Conservation (phyloP, 2,888 invertebrate genomes). For the Epicampocera succincta region DNA sequence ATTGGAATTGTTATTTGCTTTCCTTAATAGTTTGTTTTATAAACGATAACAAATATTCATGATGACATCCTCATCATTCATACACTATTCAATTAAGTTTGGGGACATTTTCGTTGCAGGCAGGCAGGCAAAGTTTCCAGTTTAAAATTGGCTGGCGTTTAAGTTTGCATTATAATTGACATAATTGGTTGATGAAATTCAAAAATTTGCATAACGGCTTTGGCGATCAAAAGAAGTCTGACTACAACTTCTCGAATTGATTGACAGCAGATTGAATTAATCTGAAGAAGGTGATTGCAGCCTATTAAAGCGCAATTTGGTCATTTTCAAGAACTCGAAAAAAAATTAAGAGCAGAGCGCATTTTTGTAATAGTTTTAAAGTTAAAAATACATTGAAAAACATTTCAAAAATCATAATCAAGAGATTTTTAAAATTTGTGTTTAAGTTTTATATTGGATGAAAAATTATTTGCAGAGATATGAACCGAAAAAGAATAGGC, state of each 20-base stretch:
- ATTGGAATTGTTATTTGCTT: constrained; percentile 57
- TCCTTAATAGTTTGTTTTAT: constrained; percentile 52
- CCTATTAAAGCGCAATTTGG: not conserved
- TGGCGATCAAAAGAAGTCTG: not conserved
- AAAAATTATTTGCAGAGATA: no score
- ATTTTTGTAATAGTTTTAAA: not conserved
- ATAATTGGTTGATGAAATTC: constrained; percentile 47
- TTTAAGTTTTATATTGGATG: no score
- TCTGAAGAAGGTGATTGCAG: not conserved
- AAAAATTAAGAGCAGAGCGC: not conserved
- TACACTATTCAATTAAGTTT: constrained; percentile 56
- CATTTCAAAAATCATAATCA: no score
- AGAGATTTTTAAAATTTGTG: no score
- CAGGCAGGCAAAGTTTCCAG: no score
- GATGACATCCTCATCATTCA: constrained; percentile 53
- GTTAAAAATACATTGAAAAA: no score
- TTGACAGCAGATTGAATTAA: constrained; percentile 5
- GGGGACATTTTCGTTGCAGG: not conserved
- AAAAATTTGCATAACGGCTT: constrained; percentile 40
- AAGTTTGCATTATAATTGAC: constrained; percentile 49
- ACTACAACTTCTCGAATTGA: constrained; percentile 1
- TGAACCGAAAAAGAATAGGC: no score
- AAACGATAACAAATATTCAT: constrained; percentile 36
- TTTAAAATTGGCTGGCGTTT: constrained; percentile 37
- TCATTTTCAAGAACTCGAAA: not conserved